Percentiles rank a stretch among this genome's conserved stretches.
phyloP scores from a whole-genome alignment of 2,113 vertebrate species.

The Gavia stellata region DNA sequence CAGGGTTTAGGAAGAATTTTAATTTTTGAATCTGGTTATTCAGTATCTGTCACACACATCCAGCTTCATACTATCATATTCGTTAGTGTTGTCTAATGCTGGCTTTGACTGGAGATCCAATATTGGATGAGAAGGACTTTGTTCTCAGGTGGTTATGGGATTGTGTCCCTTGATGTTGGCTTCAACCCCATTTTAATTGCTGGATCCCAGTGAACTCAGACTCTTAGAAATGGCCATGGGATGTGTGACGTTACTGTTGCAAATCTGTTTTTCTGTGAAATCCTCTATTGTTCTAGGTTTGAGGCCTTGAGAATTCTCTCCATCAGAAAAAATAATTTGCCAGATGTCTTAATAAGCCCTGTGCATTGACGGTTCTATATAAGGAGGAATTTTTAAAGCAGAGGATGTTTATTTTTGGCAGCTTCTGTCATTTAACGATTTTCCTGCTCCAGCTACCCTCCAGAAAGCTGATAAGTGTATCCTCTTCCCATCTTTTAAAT shows the following conservation, averaged over 20 bases:
- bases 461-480: conserved; percentile 40
- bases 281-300: conserved; percentile 1
- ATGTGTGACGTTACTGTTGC: not conserved
- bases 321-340: conserved; percentile 48
- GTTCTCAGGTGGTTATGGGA: not conserved
- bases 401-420: conserved; percentile 66
- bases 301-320: conserved; percentile 35
- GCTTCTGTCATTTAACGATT: conserved; percentile 55
- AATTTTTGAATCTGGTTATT: not conserved
- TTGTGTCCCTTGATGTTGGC: not conserved
- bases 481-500: conserved; percentile 32
- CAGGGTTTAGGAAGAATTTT: not conserved
- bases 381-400: conserved; percentile 25
- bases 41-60: not conserved
- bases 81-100: not conserved
- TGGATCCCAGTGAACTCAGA: not conserved
- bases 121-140: not conserved
- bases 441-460: conserved; percentile 51
- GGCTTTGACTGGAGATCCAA: not conserved
- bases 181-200: not conserved
- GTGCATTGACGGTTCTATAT: not conserved
- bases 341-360: conserved; percentile 41
- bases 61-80: not conserved
- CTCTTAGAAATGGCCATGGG: not conserved
- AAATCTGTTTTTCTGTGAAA: not conserved